phyloP scores from a whole-genome alignment of 2,797 vertebrate genomes.

The Pseudochirops cupreus region DNA sequence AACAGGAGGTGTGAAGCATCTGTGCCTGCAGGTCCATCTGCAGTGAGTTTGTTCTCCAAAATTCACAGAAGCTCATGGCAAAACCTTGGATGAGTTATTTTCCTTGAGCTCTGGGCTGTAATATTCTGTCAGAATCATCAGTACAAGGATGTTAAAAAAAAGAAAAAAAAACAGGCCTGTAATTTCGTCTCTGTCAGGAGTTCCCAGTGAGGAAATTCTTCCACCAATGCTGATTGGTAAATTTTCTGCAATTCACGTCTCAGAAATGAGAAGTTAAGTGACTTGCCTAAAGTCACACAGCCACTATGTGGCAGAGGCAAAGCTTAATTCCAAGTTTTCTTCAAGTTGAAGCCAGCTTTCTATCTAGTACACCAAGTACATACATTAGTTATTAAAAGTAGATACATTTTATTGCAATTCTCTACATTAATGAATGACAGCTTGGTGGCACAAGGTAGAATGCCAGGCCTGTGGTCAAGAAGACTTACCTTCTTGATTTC shows the following conservation, averaged over 20 bases:
- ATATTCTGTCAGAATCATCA: not conserved
- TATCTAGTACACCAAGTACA: not conserved
- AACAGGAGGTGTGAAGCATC: not conserved
- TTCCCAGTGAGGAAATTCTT: not conserved
- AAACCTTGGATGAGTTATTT: constrained; percentile 1
- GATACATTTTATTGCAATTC: not conserved
- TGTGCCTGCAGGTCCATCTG: not conserved
- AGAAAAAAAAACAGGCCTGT: not conserved
- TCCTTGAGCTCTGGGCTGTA: not conserved
- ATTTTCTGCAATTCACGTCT: not conserved
- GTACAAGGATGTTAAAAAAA: not conserved
- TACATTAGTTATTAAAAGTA: not conserved
- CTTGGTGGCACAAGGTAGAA: not conserved
- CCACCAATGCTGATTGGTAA: not conserved
- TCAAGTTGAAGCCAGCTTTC: not conserved
- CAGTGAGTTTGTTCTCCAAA: not conserved
- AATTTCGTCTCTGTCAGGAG: not conserved
- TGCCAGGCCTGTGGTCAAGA: not conserved
- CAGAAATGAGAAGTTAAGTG: not conserved
- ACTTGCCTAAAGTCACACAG: not conserved
- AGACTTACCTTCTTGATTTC: not conserved
- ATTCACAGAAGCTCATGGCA: not conserved
- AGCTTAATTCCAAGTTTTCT: not conserved
- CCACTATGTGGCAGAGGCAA: not conserved
- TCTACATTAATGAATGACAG: not conserved